These are phyloP conservation scores for Tenthredo distinguenda DNA, from an alignment of 2,888 invertebrate genomes.

Conservation along the genomic window DNA sequence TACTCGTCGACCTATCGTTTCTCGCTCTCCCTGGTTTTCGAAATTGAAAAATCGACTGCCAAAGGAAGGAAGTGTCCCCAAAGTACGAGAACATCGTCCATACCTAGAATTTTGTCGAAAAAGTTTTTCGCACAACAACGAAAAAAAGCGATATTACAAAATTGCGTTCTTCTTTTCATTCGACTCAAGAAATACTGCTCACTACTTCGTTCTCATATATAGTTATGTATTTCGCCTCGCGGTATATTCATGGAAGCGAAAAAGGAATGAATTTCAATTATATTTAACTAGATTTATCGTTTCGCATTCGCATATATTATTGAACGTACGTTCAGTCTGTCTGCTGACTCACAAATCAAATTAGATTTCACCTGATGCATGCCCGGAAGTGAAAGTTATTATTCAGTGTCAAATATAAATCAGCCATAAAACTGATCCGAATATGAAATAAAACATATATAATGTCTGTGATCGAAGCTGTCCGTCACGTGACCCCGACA, in stretches of 20 bases:
- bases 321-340: background rate
- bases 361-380: background rate
- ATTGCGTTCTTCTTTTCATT: background rate
- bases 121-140: background rate
- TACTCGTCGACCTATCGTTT: no score
- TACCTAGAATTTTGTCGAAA: no score
- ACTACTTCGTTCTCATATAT: background rate
- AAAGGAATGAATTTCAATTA: background rate
- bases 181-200: background rate
- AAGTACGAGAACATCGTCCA: no score
- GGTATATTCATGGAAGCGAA: background rate
- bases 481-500: background rate
- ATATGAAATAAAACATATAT: background rate
- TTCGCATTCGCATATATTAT: conserved; percentile 2
- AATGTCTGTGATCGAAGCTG: background rate
- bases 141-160: background rate
- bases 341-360: background rate
- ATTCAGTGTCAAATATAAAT: background rate
- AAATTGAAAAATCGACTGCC: no score
- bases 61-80: no score
- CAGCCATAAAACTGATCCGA: background rate
- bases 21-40: no score
- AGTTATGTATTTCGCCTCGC: background rate
- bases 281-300: conserved; percentile 21
- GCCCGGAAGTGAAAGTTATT: background rate